Evolutionary conservation across 2,113 vertebrate genomes (phyloP).

Genomic region (Odontophorus gujanensis): DNA sequence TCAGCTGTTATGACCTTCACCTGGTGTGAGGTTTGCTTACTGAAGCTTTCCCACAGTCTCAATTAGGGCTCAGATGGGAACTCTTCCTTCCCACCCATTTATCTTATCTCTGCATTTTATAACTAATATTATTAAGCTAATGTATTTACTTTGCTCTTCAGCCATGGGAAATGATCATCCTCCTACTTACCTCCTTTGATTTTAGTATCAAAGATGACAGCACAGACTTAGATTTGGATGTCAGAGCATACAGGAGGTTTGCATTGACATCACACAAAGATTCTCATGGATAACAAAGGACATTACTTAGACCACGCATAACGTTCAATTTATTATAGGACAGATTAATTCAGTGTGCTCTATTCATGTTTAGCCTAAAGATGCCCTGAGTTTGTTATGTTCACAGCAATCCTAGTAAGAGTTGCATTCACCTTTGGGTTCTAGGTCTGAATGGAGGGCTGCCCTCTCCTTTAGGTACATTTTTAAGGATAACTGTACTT

Average conservation of each 20-base stretch:
- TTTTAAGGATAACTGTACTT: not conserved
- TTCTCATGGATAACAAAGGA: constrained; percentile 32
- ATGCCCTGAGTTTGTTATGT: not conserved
- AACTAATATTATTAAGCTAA: constrained; percentile 57
- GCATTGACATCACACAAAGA: not conserved
- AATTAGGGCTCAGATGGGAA: constrained; percentile 44
- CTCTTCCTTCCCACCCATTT: constrained; percentile 44
- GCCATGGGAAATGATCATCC: constrained; percentile 50
- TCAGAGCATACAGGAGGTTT: not conserved
- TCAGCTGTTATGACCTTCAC: constrained; percentile 8
- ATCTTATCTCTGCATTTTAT: constrained; percentile 54
- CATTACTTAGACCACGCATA: not conserved
- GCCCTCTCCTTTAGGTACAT: not conserved
- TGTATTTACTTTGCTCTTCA: constrained; percentile 35
- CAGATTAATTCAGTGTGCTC: not conserved
- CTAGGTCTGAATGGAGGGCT: not conserved
- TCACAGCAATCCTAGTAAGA: not conserved
- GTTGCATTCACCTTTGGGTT: not conserved
- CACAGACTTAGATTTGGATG: not conserved
- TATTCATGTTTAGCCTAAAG: constrained; percentile 12
- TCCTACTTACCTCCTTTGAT: constrained; percentile 25
- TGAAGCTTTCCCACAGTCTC: constrained; percentile 62
- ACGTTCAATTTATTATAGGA: not conserved
- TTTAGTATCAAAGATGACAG: not conserved
- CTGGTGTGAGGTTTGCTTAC: not conserved